These are phyloP conservation scores for Miniopterus natalensis DNA, from an alignment of 2,113 vertebrate genomes.

Conservation along the genomic window DNA sequence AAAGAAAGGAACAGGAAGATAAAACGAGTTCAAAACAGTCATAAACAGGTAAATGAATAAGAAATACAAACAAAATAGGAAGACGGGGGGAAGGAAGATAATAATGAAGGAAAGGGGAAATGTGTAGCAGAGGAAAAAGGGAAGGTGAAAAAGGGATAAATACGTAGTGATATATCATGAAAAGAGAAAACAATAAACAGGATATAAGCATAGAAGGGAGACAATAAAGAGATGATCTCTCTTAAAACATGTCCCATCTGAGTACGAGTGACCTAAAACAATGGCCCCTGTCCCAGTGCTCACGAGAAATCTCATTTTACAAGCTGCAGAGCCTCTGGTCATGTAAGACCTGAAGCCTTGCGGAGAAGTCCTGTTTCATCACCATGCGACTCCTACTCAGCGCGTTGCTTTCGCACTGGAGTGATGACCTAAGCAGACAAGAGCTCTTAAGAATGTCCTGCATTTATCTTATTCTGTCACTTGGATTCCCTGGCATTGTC, in stretches of 20 bases:
- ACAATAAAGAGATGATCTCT: constrained; percentile 17
- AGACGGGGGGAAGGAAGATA: neutral
- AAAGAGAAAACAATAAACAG: neutral
- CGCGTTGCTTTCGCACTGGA: neutral
- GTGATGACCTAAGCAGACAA: neutral
- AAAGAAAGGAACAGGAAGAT: constrained; percentile 23
- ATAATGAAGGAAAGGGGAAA: neutral
- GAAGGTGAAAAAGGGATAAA: neutral
- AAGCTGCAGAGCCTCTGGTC: neutral
- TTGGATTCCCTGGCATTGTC: neutral
- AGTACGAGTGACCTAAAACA: neutral
- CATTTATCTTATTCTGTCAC: neutral
- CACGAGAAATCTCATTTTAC: neutral
- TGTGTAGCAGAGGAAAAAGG: neutral
- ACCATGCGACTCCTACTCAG: neutral
- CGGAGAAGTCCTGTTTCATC: neutral
- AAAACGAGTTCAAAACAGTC: constrained; percentile 43
- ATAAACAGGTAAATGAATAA: constrained; percentile 24
- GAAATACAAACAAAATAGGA: constrained; percentile 63
- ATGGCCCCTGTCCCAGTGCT: neutral
- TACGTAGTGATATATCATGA: neutral
- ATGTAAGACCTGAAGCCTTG: neutral
- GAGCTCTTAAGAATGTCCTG: neutral
- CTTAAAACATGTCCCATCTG: neutral
- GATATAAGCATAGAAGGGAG: neutral